Evolutionary conservation across 2,797 vertebrate genomes (phyloP).

Genomic region (Rhinogobio ventralis): DNA sequence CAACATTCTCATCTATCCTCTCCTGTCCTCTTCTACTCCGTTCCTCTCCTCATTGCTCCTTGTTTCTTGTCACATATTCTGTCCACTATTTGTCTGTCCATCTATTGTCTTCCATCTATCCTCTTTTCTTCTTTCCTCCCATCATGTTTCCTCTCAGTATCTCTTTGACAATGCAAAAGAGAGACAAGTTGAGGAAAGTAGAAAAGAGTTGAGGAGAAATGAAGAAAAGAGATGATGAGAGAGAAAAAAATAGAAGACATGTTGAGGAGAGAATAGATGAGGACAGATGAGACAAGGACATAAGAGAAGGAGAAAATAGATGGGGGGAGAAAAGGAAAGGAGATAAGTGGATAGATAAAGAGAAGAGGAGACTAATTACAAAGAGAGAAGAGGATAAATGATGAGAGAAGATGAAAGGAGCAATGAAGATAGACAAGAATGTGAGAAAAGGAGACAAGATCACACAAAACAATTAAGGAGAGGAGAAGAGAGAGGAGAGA

Average conservation of each 20-base stretch:
- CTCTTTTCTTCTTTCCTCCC: not conserved
- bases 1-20: not conserved
- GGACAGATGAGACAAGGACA: not conserved
- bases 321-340: not conserved
- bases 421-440: not conserved
- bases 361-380: not conserved
- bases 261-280: not conserved
- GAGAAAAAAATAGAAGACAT: not conserved
- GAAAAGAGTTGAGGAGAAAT: not conserved
- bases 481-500: not conserved
- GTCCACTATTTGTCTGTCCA: not conserved
- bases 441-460: not conserved
- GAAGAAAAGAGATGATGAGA: not conserved
- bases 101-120: too few species aligned
- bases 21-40: not conserved
- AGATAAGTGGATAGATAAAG: not conserved
- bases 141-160: not conserved
- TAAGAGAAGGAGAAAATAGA: not conserved
- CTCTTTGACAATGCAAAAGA: not conserved
- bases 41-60: not conserved
- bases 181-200: not conserved
- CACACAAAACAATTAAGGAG: not conserved
- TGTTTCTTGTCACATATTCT: not conserved
- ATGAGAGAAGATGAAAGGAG: not conserved
- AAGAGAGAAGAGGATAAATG: not conserved